Base-by-base conservation (phyloP, 2,113 vertebrate genomes). In the Callipepla californica region DNA sequence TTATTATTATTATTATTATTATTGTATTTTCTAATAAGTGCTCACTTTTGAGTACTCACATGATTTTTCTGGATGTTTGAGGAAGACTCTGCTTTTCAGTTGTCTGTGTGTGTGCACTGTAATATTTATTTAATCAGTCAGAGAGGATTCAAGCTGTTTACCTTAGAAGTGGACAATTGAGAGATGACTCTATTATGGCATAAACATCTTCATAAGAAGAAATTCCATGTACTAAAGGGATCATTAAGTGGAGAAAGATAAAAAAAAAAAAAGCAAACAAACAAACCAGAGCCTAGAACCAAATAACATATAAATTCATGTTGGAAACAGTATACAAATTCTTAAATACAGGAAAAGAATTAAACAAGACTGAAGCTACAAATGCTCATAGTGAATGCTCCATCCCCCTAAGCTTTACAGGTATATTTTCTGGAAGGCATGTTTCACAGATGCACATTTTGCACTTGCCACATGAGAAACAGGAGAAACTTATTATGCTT, bases 201-300 rank as follows among this genome's bases (percentile, higher is more conserved):
- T 92, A 89, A 94, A 92, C 91, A 65, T 61, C 85, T 94, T 90
- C 82, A 94, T 57, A 61, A 85, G 82, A 93, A 87, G 65, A 90
- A 94, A 87, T 93, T 94, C 9, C 44, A 85, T 75, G 67, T 93
- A 85, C 79, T 91, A 94, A 96, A 92, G 58, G 38, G 65, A 83
- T 92, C 57, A 74, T 91, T 91, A 91, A 83, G 76, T 42, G 38
- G 40, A 86, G 51, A 74, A 94, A 83, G 57, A 53, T 65, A 28
- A 28, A 53, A 28, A 53, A 16, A 74, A 94, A 82, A 20, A 91
- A 89, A 86, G n/a, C 40, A 40, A 40, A 40, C 40, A 92, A 94
- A 81, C 81, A 12, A 50, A 15, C 25, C 23, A 85, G 59, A 88
- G 38, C 58, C 84, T 51, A 89, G 89, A 76, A 96, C 80, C 59